Conservation (phyloP, 2,888 invertebrate species). For the Melipona beecheii region DNA sequence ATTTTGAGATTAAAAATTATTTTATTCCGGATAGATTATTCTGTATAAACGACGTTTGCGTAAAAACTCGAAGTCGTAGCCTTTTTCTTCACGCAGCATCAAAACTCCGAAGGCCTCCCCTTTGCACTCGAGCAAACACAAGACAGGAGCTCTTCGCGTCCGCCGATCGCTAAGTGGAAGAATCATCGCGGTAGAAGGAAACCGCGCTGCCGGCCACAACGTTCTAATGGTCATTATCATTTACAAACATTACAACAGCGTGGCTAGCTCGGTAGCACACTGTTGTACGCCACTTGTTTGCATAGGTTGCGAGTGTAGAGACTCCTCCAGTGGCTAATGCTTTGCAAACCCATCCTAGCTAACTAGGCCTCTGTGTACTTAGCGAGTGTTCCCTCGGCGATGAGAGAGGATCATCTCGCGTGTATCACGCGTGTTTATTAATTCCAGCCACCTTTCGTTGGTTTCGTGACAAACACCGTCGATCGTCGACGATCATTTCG, state of each 20-base stretch:
- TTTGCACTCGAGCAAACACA: slow-evolving; percentile 69
- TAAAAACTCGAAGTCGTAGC: neutral
- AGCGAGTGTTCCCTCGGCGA: slow-evolving; percentile 50
- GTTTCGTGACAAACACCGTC: slow-evolving; percentile 19
- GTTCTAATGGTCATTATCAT: slow-evolving; percentile 78
- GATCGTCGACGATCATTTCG: neutral
- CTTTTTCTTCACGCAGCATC: neutral
- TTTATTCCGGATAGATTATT: too few relatives aligned
- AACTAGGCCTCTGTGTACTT: slow-evolving; percentile 58
- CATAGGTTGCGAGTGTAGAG: slow-evolving; percentile 68
- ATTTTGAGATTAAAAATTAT: too few relatives aligned
- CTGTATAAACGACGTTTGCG: too few relatives aligned
- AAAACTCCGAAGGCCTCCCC: slow-evolving; percentile 30
- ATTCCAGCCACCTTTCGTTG: slow-evolving; percentile 15
- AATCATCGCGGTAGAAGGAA: slow-evolving; percentile 71
- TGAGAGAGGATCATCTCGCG: slow-evolving; percentile 38
- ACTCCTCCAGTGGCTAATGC: slow-evolving; percentile 67
- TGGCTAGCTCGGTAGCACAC: slow-evolving; percentile 24
- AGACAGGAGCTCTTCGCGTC: slow-evolving; percentile 79
- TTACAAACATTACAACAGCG: slow-evolving; percentile 69
- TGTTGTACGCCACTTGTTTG: slow-evolving; percentile 64
- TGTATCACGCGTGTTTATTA: slow-evolving; percentile 35
- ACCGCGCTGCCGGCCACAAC: slow-evolving; percentile 46
- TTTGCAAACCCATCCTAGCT: slow-evolving; percentile 70
- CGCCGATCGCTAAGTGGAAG: slow-evolving; percentile 77